Percentiles rank a stretch among this genome's conserved stretches.
Conservation (phyloP, 2,113 vertebrate species). For the Oreotrochilus melanogaster region DNA sequence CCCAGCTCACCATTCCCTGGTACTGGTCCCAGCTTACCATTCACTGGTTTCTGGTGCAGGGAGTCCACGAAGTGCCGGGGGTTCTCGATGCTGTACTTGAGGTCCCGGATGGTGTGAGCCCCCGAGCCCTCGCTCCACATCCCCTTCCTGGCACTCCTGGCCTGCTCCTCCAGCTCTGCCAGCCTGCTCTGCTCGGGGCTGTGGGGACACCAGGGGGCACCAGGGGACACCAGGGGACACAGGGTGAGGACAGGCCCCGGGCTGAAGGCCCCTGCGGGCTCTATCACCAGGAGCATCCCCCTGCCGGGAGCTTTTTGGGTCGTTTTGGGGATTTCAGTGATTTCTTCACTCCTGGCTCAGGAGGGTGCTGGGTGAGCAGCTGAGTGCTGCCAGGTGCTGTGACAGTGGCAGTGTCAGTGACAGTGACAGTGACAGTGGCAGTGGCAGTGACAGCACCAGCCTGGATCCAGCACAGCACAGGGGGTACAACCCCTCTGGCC, state of each 20-base stretch:
- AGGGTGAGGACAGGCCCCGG: not conserved
- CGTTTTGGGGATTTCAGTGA: too few relatives aligned
- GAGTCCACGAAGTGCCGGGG: constrained; percentile 96
- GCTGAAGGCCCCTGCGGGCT: fast-evolving
- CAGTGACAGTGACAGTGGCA: not conserved
- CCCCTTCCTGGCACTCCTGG: constrained; percentile 89
- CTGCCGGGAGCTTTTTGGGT: fast-evolving
- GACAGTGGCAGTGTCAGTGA: not conserved
- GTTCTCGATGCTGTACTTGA: constrained; percentile 95
- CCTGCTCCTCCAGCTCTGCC: constrained; percentile 92
- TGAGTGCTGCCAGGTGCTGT: not conserved
- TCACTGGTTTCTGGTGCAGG: constrained; percentile 95
- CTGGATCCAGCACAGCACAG: fast-evolving
- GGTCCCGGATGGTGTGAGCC: constrained; percentile 88
- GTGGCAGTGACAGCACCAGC: not conserved
- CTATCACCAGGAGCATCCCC: fast-evolving
- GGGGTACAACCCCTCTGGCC: fast-evolving
- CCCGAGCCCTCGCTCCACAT: constrained; percentile 92
- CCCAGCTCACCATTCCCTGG: too few relatives aligned
- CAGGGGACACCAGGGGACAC: fast-evolving
- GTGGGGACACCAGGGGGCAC: not conserved
- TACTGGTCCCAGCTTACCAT: constrained; percentile 80
- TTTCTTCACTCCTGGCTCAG: fast-evolving
- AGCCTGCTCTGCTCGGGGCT: constrained; percentile 94
- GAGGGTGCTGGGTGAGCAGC: not conserved